These are phyloP conservation scores for Cottus gobio DNA, from an alignment of 2,113 vertebrate genomes.

Conservation along the genomic window DNA sequence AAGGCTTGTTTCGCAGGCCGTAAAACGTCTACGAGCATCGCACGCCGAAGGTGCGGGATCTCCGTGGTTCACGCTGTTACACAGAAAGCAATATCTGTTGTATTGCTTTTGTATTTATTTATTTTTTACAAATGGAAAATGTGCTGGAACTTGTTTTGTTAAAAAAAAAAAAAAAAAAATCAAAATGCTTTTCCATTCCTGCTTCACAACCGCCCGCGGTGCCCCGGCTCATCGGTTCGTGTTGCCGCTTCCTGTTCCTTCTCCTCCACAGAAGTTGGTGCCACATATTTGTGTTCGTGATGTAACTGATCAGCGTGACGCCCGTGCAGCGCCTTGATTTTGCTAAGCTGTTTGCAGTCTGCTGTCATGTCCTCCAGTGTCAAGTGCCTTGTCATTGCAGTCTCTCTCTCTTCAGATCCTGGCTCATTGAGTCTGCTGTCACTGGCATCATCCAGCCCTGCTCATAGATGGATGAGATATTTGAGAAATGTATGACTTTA, in stretches of 20 bases:
- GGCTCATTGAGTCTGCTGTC: slow-evolving; percentile 40
- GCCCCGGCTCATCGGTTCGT: slow-evolving; percentile 19
- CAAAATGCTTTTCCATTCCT: background rate
- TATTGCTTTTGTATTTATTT: background rate
- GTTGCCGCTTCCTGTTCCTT: slow-evolving; percentile 28
- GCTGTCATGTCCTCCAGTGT: slow-evolving; percentile 54
- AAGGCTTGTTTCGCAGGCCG: slow-evolving; percentile 13
- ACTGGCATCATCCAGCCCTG: slow-evolving; percentile 35
- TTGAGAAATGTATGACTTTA: slow-evolving; percentile 11
- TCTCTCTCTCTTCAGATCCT: slow-evolving; percentile 15
- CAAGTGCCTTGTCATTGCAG: slow-evolving; percentile 20
- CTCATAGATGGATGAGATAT: slow-evolving; percentile 29
- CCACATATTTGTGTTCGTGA: slow-evolving; percentile 49
- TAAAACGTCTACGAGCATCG: slow-evolving; percentile 19
- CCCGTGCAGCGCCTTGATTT: slow-evolving; percentile 47
- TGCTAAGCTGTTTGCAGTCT: slow-evolving; percentile 64
- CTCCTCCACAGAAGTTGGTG: slow-evolving; percentile 37
- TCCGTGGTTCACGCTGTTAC: slow-evolving; percentile 23
- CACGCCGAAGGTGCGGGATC: background rate
- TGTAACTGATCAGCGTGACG: slow-evolving; percentile 57
- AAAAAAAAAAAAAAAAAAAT: background rate
- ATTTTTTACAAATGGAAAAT: slow-evolving; percentile 18
- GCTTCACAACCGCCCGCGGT: background rate
- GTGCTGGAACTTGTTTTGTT: slow-evolving; percentile 16
- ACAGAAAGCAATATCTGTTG: background rate